phyloP scores from a whole-genome alignment of 2,113 vertebrate genomes.

The Pelusios castaneus region DNA sequence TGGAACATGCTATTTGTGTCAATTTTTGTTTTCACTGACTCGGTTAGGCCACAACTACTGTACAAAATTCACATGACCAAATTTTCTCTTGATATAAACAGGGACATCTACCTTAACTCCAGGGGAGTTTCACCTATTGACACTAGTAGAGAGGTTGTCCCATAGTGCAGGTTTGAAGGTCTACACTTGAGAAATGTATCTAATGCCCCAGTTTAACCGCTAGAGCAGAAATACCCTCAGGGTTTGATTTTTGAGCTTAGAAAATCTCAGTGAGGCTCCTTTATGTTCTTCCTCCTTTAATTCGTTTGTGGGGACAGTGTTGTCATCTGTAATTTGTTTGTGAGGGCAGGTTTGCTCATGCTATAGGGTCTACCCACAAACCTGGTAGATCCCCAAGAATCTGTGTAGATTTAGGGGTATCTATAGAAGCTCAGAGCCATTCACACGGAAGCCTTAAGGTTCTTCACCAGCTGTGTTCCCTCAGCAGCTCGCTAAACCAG shows the following conservation, averaged over 20 bases:
- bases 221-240: neutral
- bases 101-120: neutral
- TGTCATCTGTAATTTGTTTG: neutral
- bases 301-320: neutral
- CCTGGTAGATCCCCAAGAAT: neutral
- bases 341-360: neutral
- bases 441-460: neutral
- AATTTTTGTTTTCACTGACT: neutral
- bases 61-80: neutral
- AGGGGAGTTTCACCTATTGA: rapidly evolving
- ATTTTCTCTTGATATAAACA: neutral
- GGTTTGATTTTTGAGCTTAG: neutral
- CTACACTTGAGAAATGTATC: neutral
- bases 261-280: neutral
- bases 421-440: neutral
- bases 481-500: neutral
- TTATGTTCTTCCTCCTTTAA: neutral
- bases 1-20: neutral
- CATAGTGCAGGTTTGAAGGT: neutral
- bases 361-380: neutral
- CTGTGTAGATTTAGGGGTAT: neutral
- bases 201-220: neutral
- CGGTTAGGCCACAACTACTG: neutral
- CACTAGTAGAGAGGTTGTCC: neutral
- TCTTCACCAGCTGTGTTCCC: neutral